phyloP scores from a whole-genome alignment of 2,113 vertebrate species.

The Atlantisia rogersi region DNA sequence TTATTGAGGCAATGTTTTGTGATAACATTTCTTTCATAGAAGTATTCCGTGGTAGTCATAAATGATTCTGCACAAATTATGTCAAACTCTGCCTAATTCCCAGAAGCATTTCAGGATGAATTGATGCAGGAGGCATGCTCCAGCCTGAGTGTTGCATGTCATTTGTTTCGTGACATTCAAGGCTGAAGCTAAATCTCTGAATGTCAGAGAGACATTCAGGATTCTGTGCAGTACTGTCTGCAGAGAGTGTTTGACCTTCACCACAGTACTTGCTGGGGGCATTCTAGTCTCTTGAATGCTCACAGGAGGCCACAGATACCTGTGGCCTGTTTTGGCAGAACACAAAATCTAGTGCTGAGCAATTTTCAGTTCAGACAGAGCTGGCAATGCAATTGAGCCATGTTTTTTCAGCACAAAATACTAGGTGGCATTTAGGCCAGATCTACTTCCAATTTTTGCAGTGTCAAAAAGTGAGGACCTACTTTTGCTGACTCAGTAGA shows the following conservation, averaged over 20 bases:
- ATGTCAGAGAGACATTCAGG: conserved; percentile 53
- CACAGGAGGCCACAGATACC: background rate
- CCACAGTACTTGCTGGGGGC: conserved; percentile 35
- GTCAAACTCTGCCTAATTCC: conserved; percentile 1
- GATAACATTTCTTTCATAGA: conserved; percentile 44
- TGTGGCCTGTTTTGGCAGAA: conserved; percentile 15
- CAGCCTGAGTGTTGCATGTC: background rate
- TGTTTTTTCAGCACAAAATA: background rate
- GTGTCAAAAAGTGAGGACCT: background rate
- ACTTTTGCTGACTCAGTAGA: background rate
- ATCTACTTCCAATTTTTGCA: background rate
- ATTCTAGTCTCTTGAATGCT: conserved; percentile 24
- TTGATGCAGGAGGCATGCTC: background rate
- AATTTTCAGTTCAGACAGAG: background rate
- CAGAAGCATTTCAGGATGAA: conserved; percentile 27
- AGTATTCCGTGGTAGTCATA: background rate
- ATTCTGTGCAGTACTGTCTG: conserved; percentile 1
- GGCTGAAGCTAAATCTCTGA: conserved; percentile 26
- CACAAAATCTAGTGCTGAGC: background rate
- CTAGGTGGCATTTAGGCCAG: background rate
- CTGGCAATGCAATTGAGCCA: background rate
- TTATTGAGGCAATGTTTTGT: conserved; percentile 37
- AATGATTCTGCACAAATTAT: conserved; percentile 20
- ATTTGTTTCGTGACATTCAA: conserved; percentile 32
- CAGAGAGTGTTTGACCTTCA: conserved; percentile 59